phyloP scores from a whole-genome alignment of 2,797 vertebrate genomes.

The Eurystomus glaucurus region DNA sequence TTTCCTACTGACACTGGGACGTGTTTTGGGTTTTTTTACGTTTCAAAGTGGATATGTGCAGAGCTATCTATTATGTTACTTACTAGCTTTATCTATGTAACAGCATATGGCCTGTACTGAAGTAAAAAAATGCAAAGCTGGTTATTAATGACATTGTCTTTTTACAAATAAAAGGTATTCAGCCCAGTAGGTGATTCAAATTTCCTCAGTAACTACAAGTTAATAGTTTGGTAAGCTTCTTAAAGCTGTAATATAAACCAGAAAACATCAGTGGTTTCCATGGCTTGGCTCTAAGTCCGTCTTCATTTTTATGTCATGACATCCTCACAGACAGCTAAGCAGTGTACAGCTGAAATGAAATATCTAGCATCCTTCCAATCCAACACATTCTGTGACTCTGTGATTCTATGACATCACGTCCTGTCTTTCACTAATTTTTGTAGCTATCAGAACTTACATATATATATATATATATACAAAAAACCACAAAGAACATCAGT shows the following conservation, averaged over 20 bases:
- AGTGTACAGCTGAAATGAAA: neutral
- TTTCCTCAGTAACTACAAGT: neutral
- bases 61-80: neutral
- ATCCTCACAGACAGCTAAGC: neutral
- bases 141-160: neutral
- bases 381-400: no score
- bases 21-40: neutral
- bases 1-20: neutral
- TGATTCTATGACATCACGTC: neutral
- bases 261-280: neutral
- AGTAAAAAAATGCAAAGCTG: neutral
- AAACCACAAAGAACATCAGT: fast-evolving
- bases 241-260: neutral
- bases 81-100: neutral
- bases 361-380: neutral
- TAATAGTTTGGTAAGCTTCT: neutral
- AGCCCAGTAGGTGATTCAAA: neutral
- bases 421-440: neutral
- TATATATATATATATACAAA: neutral
- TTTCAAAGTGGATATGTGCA: neutral
- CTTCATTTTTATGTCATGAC: fast-evolving
- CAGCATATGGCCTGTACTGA: neutral
- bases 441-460: neutral
- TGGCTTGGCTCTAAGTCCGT: neutral
- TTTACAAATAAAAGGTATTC: slow-evolving; percentile 13